Base-by-base conservation (phyloP, 1,140 invertebrate species). In the Heliconius himera region DNA sequence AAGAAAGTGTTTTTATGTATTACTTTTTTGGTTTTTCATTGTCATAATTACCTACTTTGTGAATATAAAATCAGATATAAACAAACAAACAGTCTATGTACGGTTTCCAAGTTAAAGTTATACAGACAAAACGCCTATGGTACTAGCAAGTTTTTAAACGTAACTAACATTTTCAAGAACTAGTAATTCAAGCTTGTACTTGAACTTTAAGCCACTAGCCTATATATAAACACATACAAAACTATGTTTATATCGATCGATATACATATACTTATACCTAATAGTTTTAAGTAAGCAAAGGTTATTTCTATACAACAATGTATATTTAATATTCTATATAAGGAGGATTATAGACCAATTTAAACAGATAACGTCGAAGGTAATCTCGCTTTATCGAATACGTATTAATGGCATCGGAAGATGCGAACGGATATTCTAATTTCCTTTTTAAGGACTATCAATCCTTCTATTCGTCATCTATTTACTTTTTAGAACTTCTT, bases 371-470 rank as follows among this genome's bases (percentile, higher is more conserved):
- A 66, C 60, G 60, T 29, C 11, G 60, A 66, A 66, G 26, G 26
- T 66, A 66, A 29, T 26, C 26, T 66, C 26, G 60, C 26, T 66
- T 29, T 66, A 66, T 66, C 26, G 60, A 66, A 66, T 66, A 66
- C 60, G 26, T 66, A 66, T 66, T 66, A 29, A 66, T 29, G 60
- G 13, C 22, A 66, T 66, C 60, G 26, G 60, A 29, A 66, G 60
- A 66, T 66, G 60, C 22, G 72, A 73, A 26, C 72, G 72, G 72
- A 73, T 73, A 66, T 66, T 66, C 11, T 29, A 66, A 66, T 66
- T 66, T 66, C 60, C 60, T 66, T 66, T 66, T 66, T 66, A 66
- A 66, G 60, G 22, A 22, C 60, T 66, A 29, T 66, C 60, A 66
- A 66, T 66, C 60, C 60, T 66, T 66, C 9, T 29, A 29, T 66